These are phyloP conservation scores for Tholera decimalis DNA, from an alignment of 2,888 invertebrate species.

Conservation along the genomic window DNA sequence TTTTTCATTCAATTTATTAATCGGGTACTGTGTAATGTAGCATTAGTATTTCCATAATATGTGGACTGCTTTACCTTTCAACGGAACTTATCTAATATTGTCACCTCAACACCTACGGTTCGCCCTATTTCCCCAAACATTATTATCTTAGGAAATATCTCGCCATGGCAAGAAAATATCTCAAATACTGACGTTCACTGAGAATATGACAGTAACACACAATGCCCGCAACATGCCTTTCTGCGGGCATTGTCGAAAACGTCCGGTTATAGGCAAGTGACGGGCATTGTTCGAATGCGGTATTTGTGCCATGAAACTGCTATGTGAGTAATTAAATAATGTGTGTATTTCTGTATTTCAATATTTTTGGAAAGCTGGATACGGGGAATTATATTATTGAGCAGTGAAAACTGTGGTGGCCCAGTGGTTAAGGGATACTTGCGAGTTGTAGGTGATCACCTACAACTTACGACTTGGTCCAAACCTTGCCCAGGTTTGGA, in stretches of 20 bases:
- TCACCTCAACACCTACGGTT: conserved; percentile 8
- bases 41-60: neutral
- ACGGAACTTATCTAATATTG: conserved; percentile 8
- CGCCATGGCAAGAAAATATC: conserved; percentile 55
- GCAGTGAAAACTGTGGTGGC: neutral
- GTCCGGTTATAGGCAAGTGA: conserved; percentile 73
- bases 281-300: conserved; percentile 78
- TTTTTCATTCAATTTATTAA: neutral
- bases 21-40: no score
- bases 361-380: neutral
- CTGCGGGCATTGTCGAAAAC: conserved; percentile 67
- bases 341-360: conserved; percentile 7
- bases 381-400: neutral
- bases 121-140: conserved; percentile 25
- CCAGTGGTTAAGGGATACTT: no score
- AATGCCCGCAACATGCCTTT: conserved; percentile 56
- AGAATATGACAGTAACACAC: conserved; percentile 63
- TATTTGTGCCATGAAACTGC: conserved; percentile 58
- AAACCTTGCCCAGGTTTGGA: no score
- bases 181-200: conserved; percentile 42
- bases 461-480: no score
- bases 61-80: neutral
- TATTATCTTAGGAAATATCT: conserved; percentile 51
- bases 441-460: no score
- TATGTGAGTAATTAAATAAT: conserved; percentile 25